phyloP scores from a whole-genome alignment of 2,888 invertebrate species.

The Leptodirus hochenwartii region DNA sequence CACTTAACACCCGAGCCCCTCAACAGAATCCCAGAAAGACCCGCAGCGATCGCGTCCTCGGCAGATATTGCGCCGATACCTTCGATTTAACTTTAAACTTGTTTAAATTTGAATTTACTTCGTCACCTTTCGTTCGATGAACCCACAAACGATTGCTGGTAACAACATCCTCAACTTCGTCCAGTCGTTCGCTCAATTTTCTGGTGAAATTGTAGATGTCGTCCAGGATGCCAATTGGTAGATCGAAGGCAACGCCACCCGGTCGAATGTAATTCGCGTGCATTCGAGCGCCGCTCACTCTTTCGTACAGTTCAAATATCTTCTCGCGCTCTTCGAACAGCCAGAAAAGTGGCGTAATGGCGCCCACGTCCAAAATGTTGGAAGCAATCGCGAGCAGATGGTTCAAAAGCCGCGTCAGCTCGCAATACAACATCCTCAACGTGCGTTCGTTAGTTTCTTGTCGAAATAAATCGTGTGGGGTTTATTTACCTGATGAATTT shows the following conservation, averaged over 20 bases:
- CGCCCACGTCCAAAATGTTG: slow-evolving; percentile 66
- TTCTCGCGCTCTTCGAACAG: slow-evolving; percentile 80
- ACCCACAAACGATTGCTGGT: slow-evolving; percentile 59
- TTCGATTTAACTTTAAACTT: no score
- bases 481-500: slow-evolving; percentile 59
- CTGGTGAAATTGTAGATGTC: slow-evolving; percentile 54
- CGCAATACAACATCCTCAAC: slow-evolving; percentile 1
- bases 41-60: slow-evolving; percentile 58
- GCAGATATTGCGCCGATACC: slow-evolving; percentile 56
- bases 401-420: slow-evolving; percentile 50
- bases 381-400: slow-evolving; percentile 60
- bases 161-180: slow-evolving; percentile 68
- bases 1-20: slow-evolving; percentile 71
- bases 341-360: slow-evolving; percentile 83
- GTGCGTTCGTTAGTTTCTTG: not conserved
- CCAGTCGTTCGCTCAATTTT: slow-evolving; percentile 53
- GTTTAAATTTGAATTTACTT: no score
- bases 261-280: slow-evolving; percentile 68
- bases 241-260: slow-evolving; percentile 59
- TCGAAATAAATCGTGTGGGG: slow-evolving; percentile 8
- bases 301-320: slow-evolving; percentile 67
- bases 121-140: slow-evolving; percentile 46
- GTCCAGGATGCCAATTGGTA: slow-evolving; percentile 59
- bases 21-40: slow-evolving; percentile 59
- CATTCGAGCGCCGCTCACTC: slow-evolving; percentile 67